Evolutionary conservation across 1,140 invertebrate genomes (phyloP).

Genomic region (Trypoxylus dichotomus): DNA sequence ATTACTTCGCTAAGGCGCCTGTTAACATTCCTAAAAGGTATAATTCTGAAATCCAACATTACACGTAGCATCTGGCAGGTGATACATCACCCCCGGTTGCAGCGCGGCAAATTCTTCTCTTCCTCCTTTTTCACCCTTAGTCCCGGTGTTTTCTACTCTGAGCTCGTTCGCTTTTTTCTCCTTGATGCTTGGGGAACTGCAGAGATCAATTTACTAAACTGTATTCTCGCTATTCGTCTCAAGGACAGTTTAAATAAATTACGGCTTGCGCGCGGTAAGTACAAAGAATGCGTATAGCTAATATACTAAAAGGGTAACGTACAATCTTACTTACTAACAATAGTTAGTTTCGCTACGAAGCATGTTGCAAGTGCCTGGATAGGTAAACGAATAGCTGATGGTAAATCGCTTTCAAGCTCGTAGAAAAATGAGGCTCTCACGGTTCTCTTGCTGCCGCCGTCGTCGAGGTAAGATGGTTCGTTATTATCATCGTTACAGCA

Average conservation of each 20-base stretch:
- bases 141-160: not conserved
- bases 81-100: constrained; percentile 8
- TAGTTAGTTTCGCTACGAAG: not conserved
- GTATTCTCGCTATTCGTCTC: constrained; percentile 20
- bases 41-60: constrained; percentile 23
- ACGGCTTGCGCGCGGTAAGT: not conserved
- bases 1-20: constrained; percentile 6
- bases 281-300: not conserved
- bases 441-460: not conserved
- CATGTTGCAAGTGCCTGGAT: not conserved
- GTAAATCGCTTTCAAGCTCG: not conserved
- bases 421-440: not conserved
- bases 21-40: constrained; percentile 22
- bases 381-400: not conserved
- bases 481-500: constrained; percentile 31
- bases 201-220: constrained; percentile 20
- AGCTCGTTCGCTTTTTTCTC: not conserved
- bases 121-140: not conserved
- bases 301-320: not conserved
- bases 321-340: not conserved
- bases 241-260: constrained; percentile 11
- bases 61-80: constrained; percentile 20
- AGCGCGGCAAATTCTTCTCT: not conserved
- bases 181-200: not conserved
- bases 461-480: constrained; percentile 23